A percentile compares a stretch with the other conserved stretches of the same genome.
Conservation (phyloP, 2,797 vertebrate genomes). For the Sebastes vulpes region DNA sequence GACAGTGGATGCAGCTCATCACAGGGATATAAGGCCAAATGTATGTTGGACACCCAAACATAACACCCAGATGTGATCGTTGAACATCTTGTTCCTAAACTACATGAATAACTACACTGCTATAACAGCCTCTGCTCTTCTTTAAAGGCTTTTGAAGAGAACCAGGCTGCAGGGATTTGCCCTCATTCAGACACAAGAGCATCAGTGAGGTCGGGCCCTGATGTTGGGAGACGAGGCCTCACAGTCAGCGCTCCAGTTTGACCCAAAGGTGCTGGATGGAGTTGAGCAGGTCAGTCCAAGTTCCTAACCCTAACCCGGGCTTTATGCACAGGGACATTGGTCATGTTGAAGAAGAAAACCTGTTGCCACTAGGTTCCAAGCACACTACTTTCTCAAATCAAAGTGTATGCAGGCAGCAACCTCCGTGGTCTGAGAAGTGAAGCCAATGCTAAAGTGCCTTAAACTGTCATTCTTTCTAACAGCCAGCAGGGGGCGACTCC, state of each 20-base stretch:
- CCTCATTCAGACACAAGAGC: background rate
- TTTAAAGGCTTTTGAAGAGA: background rate
- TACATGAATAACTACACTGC: background rate
- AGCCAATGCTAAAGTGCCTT: too few relatives aligned
- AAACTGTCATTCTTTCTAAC: background rate
- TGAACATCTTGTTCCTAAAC: background rate
- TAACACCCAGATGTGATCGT: background rate
- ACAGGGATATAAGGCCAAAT: background rate
- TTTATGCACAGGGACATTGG: background rate
- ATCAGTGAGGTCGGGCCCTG: background rate
- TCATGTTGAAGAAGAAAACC: background rate
- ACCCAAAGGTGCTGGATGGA: background rate
- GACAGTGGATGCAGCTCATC: conserved; percentile 29
- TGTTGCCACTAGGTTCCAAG: background rate
- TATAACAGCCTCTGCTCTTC: background rate
- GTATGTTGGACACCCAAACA: background rate
- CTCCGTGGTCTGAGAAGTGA: background rate
- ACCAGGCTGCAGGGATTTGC: background rate
- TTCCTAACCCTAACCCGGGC: background rate
- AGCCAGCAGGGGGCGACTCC: background rate
- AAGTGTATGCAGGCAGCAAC: background rate
- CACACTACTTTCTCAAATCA: background rate
- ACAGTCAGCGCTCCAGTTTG: background rate
- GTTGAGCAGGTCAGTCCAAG: background rate
- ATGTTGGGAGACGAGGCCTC: background rate